These are phyloP conservation scores for Myodes glareolus DNA, from an alignment of 2,113 vertebrate species.

Conservation along the genomic window DNA sequence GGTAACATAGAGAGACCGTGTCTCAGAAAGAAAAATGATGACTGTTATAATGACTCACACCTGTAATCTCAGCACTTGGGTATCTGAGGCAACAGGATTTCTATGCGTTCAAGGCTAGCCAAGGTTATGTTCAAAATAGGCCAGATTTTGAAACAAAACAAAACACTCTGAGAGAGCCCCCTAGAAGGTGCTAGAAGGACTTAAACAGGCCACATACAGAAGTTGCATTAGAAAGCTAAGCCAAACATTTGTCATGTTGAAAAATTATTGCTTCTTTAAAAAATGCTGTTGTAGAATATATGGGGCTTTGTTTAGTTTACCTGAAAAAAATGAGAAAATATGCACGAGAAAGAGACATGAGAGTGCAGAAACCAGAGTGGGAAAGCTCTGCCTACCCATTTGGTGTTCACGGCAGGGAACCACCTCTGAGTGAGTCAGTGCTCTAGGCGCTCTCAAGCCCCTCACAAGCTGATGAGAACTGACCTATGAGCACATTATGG, in stretches of 20 bases:
- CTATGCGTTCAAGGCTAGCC: neutral
- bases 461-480: neutral
- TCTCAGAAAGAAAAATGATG: neutral
- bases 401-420: accelerated
- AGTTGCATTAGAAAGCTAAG: constrained; percentile 11
- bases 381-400: neutral
- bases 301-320: neutral
- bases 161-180: neutral
- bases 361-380: neutral
- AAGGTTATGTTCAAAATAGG: neutral
- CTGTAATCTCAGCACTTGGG: neutral
- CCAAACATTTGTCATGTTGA: neutral
- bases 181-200: neutral
- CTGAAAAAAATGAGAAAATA: neutral
- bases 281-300: neutral
- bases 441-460: neutral
- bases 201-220: neutral
- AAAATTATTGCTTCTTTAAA: neutral
- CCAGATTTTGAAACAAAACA: neutral
- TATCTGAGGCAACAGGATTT: neutral
- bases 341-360: neutral
- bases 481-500: neutral
- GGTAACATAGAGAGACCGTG: neutral
- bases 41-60: neutral
- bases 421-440: neutral